Base-by-base conservation (phyloP, 2,888 invertebrate species). In the Melangyna quadrimaculata region DNA sequence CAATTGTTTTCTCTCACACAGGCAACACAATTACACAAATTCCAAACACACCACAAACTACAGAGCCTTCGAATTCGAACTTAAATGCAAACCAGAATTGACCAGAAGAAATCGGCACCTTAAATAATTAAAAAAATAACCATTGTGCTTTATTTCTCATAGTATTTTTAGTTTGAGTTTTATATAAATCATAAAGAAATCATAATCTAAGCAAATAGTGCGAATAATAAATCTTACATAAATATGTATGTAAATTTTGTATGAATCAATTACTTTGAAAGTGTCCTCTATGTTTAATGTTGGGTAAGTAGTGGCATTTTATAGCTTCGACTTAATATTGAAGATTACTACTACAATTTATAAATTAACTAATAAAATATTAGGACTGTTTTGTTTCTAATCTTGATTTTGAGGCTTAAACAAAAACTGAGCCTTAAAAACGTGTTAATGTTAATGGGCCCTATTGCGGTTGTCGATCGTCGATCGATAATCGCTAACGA, bases 1-100 rank as follows among this genome's bases (percentile, higher is more conserved):
- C 57, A 72, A 78, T 55, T 77, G 27, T 70, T 82, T 82, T 82
- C 63, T 78, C 73, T 78, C 51, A 83, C 65, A 61, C 83, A 83
- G 83, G 70, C 40, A 74, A 74, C 69, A 70, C 55, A n/a, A 78
- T 70, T 63, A 65, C 29, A 45, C 48, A 72, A 53, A 73, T 57
- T 57, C 12, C 69, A 70, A 73, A 40, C 48, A 43, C 78, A 73
- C 63, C 73, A 48, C 73, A 73, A 74, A 22, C 70, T 35, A 65
- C 72, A 78, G 63, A 74, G 61, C 70, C 61, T 45, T 48, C 45
- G 45, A 53, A 63, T 45, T 48, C 45, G 45, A 53, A 63, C 14
- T 63, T 22, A 35, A 70, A 61, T 63, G 63, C 40, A 57, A 71
- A 43, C 65, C 61, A 35, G 67, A 77, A 29, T 78, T 35, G 63